phyloP scores from a whole-genome alignment of 2,113 vertebrate genomes.

The Formicarius rufipectus region DNA sequence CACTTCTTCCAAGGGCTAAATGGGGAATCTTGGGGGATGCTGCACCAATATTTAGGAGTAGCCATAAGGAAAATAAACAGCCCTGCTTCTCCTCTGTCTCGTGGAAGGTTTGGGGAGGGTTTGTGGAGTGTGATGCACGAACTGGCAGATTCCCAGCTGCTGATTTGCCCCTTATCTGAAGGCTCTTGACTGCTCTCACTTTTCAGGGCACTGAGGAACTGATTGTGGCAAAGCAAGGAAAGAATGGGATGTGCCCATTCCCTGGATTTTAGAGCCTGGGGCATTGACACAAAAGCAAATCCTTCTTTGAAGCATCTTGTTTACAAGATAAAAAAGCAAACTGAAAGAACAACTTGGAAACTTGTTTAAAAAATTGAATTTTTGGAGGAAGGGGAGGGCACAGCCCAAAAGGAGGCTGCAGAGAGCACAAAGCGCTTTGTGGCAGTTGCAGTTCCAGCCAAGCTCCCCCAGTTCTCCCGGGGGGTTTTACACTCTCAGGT shows the following conservation, averaged over 20 bases:
- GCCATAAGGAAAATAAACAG: not conserved
- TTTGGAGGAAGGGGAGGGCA: not conserved
- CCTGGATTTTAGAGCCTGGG: not conserved
- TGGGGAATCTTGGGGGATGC: not conserved
- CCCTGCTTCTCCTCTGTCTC: not conserved
- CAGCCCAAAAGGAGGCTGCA: not conserved
- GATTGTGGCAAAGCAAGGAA: not conserved
- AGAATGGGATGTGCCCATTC: accelerated
- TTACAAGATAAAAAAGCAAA: not conserved
- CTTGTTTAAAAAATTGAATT: not conserved
- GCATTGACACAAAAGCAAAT: not conserved
- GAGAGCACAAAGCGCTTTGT: not conserved
- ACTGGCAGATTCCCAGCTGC: not conserved
- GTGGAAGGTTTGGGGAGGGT: not conserved
- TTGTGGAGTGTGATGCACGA: not conserved
- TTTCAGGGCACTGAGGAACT: not conserved
- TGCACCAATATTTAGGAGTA: not conserved
- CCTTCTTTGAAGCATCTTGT: not conserved
- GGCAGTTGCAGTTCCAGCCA: not conserved
- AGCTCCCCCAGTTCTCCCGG: not conserved
- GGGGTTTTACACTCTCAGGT: not conserved
- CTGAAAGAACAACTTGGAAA: accelerated
- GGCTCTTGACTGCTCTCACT: not conserved
- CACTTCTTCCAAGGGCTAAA: not conserved
- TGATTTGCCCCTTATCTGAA: not conserved